These are phyloP conservation scores for Odocoileus virginianus DNA, from an alignment of 2,113 vertebrate genomes.

Conservation along the genomic window DNA sequence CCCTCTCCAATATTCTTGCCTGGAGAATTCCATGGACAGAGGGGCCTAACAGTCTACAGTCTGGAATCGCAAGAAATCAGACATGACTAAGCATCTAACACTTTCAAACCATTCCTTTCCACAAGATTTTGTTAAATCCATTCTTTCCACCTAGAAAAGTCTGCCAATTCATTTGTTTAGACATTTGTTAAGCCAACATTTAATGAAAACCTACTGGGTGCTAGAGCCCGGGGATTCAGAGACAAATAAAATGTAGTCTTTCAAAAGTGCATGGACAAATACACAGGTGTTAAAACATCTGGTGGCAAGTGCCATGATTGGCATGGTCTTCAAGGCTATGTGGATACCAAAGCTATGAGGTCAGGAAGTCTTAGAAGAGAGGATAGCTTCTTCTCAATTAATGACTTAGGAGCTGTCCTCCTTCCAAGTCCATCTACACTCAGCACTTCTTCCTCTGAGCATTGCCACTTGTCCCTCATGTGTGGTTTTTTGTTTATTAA, in stretches of 20 bases:
- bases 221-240: neutral
- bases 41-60: neutral
- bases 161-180: neutral
- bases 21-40: neutral
- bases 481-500: neutral
- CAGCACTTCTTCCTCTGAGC: neutral
- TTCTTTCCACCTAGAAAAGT: neutral
- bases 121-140: neutral
- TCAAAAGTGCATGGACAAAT: neutral
- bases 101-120: neutral
- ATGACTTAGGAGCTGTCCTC: neutral
- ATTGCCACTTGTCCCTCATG: neutral
- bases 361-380: neutral
- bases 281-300: neutral
- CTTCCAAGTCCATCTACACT: neutral
- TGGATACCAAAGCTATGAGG: accelerated
- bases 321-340: neutral
- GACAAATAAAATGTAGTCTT: neutral
- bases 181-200: neutral
- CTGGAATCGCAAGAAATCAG: neutral
- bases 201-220: neutral
- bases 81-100: neutral
- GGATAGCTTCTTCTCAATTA: neutral
- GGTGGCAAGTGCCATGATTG: neutral
- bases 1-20: neutral